phyloP scores from a whole-genome alignment of 2,113 vertebrate species.

The Otus sunia region DNA sequence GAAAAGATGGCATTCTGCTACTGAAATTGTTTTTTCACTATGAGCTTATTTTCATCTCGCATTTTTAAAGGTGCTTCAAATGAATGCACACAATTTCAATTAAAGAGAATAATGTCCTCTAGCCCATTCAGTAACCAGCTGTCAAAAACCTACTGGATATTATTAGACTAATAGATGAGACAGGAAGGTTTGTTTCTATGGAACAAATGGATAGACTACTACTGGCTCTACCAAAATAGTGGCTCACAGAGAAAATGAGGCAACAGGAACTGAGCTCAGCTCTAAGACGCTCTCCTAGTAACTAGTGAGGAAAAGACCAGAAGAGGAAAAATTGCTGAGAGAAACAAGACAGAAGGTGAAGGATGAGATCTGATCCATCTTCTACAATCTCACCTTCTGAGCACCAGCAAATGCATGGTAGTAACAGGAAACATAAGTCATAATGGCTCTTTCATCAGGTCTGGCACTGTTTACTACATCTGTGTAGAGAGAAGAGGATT shows the following conservation, averaged over 20 bases:
- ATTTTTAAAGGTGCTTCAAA: conserved; percentile 3
- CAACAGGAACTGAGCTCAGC: conserved; percentile 16
- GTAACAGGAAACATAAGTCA: conserved; percentile 76
- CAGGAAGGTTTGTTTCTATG: conserved; percentile 18
- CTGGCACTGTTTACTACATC: conserved; percentile 70
- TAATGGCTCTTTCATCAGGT: conserved; percentile 72
- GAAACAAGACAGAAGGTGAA: conserved; percentile 58
- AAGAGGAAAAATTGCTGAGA: conserved; percentile 7
- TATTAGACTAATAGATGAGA: conserved; percentile 16
- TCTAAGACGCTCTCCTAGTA: neutral
- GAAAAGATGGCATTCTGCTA: neutral
- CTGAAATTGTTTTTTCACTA: neutral
- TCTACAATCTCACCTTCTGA: conserved; percentile 73
- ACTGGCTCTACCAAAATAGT: conserved; percentile 2
- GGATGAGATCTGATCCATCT: conserved; percentile 42
- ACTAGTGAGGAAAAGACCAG: neutral
- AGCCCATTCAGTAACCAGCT: neutral
- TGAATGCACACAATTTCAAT: neutral
- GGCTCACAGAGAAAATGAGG: conserved; percentile 32
- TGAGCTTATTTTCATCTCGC: neutral
- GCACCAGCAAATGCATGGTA: conserved; percentile 73
- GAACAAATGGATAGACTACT: conserved; percentile 18
- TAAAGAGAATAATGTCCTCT: neutral
- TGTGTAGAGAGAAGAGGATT: conserved; percentile 64
- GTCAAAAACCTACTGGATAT: conserved; percentile 18